phyloP scores from a whole-genome alignment of 2,797 vertebrate genomes.

The Hapalemur alaotrensis region DNA sequence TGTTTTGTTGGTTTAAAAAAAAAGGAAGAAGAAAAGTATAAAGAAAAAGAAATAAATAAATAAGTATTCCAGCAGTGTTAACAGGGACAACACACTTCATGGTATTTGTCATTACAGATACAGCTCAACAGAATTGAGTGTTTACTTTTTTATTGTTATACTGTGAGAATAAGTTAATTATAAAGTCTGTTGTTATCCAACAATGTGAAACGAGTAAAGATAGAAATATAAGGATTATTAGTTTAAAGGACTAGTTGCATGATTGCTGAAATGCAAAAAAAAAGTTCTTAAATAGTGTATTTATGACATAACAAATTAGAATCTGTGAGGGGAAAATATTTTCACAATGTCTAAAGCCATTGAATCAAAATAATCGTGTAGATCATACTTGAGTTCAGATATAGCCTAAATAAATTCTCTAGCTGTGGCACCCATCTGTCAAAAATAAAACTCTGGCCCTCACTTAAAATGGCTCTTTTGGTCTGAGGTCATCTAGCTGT shows the following conservation, averaged over 20 bases:
- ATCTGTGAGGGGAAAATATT: constrained; percentile 68
- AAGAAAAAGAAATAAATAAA: not conserved
- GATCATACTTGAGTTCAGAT: constrained; percentile 74
- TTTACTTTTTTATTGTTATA: not conserved
- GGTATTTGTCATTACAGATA: not conserved
- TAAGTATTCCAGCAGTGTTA: not conserved
- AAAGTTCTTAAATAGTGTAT: not conserved
- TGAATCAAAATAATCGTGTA: constrained; percentile 79
- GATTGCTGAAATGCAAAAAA: constrained; percentile 53
- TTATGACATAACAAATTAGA: constrained; percentile 70
- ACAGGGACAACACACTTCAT: not conserved
- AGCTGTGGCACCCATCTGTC: constrained; percentile 65
- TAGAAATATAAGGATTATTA: constrained; percentile 21
- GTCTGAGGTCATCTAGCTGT: constrained; percentile 43
- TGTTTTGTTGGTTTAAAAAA: not conserved
- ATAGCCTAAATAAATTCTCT: constrained; percentile 57
- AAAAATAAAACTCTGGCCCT: constrained; percentile 59
- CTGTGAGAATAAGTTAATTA: not conserved
- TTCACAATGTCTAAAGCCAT: constrained; percentile 59
- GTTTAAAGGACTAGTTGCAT: constrained; percentile 57
- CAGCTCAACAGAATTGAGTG: not conserved
- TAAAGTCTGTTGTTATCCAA: not conserved
- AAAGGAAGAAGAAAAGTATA: not conserved
- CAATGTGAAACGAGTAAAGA: constrained; percentile 41
- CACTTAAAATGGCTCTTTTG: constrained; percentile 50